Conservation (phyloP, 2,113 vertebrate genomes). For the Megaptera novaeangliae region DNA sequence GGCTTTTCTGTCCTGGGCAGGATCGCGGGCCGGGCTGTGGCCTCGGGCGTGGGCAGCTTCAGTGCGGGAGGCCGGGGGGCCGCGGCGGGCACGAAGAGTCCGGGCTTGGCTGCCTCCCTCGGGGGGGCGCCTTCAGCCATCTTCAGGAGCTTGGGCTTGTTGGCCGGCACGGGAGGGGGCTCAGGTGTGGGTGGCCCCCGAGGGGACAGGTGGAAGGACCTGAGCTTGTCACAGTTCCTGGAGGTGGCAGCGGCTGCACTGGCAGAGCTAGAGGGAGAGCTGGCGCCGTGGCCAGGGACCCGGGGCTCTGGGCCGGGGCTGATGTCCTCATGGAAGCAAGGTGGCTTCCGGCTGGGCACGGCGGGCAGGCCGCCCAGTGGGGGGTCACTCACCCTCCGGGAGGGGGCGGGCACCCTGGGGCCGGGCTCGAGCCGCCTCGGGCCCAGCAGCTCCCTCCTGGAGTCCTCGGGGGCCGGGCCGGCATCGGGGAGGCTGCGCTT, state of each 20-base stretch:
- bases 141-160: conserved; percentile 72
- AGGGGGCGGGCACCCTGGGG: background rate
- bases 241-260: background rate
- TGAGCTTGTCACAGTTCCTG: conserved; percentile 77
- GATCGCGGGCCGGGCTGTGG: conserved; percentile 61
- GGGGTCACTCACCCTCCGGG: conserved; percentile 68
- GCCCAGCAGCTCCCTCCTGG: conserved; percentile 69
- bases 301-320: conserved; percentile 27
- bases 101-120: conserved; percentile 59
- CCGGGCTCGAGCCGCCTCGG: conserved; percentile 39
- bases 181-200: conserved; percentile 49
- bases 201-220: conserved; percentile 72
- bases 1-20: conserved; percentile 75
- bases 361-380: conserved; percentile 1
- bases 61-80: conserved; percentile 75
- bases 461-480: conserved; percentile 14
- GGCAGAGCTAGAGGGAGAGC: background rate
- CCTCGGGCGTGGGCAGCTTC: conserved; percentile 7
- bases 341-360: conserved; percentile 63
- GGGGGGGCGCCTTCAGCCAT: background rate
- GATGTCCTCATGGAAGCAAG: conserved; percentile 38
- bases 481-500: conserved; percentile 76
- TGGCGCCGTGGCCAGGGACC: background rate
- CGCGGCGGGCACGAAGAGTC: conserved; percentile 61
- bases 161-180: conserved; percentile 73